These are phyloP conservation scores for Prochilodus magdalenae DNA, from an alignment of 2,113 vertebrate species.

Conservation along the genomic window DNA sequence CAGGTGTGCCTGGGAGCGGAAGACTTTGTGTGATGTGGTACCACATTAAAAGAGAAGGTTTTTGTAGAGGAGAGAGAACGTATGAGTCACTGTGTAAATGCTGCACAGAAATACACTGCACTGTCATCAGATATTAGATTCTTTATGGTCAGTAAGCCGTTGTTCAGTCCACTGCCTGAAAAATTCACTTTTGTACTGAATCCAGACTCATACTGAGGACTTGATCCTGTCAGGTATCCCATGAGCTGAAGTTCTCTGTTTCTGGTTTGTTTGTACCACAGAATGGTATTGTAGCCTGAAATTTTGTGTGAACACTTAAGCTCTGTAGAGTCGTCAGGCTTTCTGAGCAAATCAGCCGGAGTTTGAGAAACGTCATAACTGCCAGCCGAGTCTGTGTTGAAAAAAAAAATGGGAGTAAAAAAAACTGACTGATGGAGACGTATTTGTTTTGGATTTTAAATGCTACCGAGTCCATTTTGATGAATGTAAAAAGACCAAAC, in stretches of 20 bases:
- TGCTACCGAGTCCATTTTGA: too few species aligned
- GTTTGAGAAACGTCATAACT: neutral
- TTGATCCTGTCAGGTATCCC: neutral
- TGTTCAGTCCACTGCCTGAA: neutral
- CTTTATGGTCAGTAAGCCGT: neutral
- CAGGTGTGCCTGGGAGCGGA: neutral
- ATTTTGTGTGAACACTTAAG: conserved; percentile 18
- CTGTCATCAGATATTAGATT: conserved; percentile 42
- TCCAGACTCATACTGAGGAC: neutral
- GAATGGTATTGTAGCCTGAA: conserved; percentile 12
- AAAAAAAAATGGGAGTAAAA: conserved; percentile 45
- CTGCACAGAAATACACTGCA: conserved; percentile 62
- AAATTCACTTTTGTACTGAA: neutral
- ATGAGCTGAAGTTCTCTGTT: conserved; percentile 7
- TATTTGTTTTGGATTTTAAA: too few species aligned
- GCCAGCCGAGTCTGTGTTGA: conserved; percentile 10
- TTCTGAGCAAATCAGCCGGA: neutral
- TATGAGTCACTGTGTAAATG: conserved; percentile 37
- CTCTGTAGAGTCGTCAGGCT: neutral
- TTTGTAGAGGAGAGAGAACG: conserved; percentile 5
- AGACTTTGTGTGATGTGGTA: neutral
- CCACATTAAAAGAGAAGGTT: neutral
- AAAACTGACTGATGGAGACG: neutral
- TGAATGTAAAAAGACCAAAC: neutral
- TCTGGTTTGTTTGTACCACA: conserved; percentile 42